phyloP scores from a whole-genome alignment of 2,888 invertebrate genomes.

The Theristus sp. region DNA sequence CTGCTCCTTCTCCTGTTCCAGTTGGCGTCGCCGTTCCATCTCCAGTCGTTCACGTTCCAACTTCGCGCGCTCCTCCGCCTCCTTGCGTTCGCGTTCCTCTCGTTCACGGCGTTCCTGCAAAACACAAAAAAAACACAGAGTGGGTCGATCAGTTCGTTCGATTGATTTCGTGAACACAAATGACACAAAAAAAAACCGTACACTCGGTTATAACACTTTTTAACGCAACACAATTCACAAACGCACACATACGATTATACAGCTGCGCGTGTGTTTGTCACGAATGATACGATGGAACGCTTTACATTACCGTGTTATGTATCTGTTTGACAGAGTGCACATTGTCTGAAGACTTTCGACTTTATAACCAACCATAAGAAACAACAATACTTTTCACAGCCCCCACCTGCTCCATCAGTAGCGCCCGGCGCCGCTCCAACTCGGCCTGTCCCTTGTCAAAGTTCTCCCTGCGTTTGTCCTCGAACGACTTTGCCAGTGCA shows the following conservation, averaged over 20 bases:
- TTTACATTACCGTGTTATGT: no score
- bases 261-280: no score
- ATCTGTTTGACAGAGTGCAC: no score
- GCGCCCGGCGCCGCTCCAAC: conserved; percentile 66
- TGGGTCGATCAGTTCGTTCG: no score
- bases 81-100: conserved; percentile 79
- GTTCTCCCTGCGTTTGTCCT: conserved; percentile 89
- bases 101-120: conserved; percentile 64
- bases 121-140: no score
- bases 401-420: conserved; percentile 74
- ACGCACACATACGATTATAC: no score
- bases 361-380: no score
- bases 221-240: not conserved
- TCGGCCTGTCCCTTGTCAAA: conserved; percentile 95
- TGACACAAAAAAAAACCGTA: not conserved
- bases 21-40: conserved; percentile 54
- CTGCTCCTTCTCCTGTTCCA: conserved; percentile 63
- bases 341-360: no score
- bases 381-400: no score
- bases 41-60: conserved; percentile 40
- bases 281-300: no score
- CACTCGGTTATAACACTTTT: not conserved
- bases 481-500: conserved; percentile 45
- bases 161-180: not conserved
- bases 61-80: conserved; percentile 69